Base-by-base conservation (phyloP, 2,888 invertebrate species). In the Sceliomorpha sp. region DNA sequence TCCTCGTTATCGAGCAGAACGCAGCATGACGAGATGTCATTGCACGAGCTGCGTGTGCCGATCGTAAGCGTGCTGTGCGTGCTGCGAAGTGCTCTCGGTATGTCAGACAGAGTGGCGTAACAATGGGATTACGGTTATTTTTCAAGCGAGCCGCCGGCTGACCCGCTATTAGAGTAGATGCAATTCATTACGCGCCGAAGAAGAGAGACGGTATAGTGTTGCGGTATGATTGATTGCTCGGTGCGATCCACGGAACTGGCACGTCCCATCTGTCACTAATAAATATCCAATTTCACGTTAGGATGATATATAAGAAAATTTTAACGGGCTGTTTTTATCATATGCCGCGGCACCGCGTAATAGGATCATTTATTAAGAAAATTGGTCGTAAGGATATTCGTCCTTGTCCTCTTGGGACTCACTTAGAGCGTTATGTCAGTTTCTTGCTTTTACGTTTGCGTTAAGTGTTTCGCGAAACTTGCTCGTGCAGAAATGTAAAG, bases 281-380 rank as follows among this genome's bases (percentile, higher is more conserved):
- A 87, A 87, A 87, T 87, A 87, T 87, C 86, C 86, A 87, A 87
- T 87, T 87, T 87, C 86, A 84, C 80, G 81, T 87, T 83, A 78
- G 81, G 79, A 81, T 84, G 85, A 87, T 85, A 81, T 83, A 85
- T 85, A 86, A 87, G 84, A 86, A 83, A 67, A 81, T 84, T 84
- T 86, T 82, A 83, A 81, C 81, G 83, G 72, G 71, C 75, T 74
- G 74, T 81, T 84, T 83, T 83, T 81, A 76, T 79, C 75, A 72
- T 69, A 72, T 72, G 70, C 69, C 70, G 47, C 68, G 66, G 76
- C 69, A 70, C 69, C 77, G 69, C 74, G 79, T 85, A 87, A 87
- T 88, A 80, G 85, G 79, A 81, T 84, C 87, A 86, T 87, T 87
- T 86, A 83, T 87, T 86, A 84, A 85, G 81, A 80, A 85, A 87